These are phyloP conservation scores for honey bee (Apis mellifera) DNA, from an alignment of 1,140 invertebrate species.

Conservation along the genomic window DNA sequence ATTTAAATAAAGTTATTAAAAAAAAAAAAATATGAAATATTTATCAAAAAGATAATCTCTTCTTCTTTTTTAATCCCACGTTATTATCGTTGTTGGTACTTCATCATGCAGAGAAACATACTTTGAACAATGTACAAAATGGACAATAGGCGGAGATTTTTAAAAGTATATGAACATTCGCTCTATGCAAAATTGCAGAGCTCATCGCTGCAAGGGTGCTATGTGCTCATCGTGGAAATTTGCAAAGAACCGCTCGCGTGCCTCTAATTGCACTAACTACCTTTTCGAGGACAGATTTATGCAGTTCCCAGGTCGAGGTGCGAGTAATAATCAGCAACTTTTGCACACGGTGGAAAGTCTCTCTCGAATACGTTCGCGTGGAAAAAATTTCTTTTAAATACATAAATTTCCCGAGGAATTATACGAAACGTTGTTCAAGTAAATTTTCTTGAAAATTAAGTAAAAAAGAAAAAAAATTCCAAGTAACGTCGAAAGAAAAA, in stretches of 20 bases:
- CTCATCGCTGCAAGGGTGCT: not conserved
- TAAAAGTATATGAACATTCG: not conserved
- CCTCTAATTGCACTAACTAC: slow-evolving; percentile 27
- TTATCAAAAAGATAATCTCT: no score
- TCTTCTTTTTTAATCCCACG: not conserved
- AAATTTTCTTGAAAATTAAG: not conserved
- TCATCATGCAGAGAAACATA: no score
- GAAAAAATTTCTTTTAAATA: not conserved
- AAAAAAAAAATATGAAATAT: no score
- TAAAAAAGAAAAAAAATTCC: not conserved
- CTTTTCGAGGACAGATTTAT: slow-evolving; percentile 4
- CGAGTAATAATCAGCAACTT: slow-evolving; percentile 18
- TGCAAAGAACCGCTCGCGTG: slow-evolving; percentile 10
- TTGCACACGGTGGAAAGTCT: not conserved
- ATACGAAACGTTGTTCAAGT: not conserved
- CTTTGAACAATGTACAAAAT: not conserved
- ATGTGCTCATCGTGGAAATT: slow-evolving; percentile 15
- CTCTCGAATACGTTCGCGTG: no score
- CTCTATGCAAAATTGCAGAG: not conserved
- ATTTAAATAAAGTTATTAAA: no score
- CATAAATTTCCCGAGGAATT: not conserved
- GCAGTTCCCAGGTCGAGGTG: not conserved
- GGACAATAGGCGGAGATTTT: not conserved
- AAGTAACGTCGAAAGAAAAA: no score
- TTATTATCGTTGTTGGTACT: not conserved